Evolutionary conservation across 2,888 invertebrate species (phyloP), one percentile per base, ranked within the genome.

Genomic region (Antheraea yamamai): DNA sequence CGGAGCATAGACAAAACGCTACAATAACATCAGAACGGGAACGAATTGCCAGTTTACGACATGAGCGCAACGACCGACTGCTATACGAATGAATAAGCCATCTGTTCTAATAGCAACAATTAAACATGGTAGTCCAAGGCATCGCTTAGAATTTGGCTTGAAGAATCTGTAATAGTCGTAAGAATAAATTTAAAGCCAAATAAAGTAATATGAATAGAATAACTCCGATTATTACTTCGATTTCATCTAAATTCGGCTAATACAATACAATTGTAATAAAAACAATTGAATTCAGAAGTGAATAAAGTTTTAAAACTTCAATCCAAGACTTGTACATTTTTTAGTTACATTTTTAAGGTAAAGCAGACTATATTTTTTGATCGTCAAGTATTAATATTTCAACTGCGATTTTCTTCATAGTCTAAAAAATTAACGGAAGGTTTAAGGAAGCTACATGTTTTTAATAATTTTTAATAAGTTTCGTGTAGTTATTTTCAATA

Each of bases 71-170:
- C 93, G 93, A 91, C 91, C 94, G 92, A 93, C 85, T 94, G 94
- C 92, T 94, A 94, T 94, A 95, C 94, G 94, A 94, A 94, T 95
- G 95, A 94, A 94, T 94, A 95, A 94, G 95, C 94, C 94, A 95
- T 95, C 94, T 94, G 94, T 91, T 92, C 93, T 94, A 94, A 95
- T 95, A 91, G 95, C 88, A 85, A 90, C 94, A 94, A 94, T 95
- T 94, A 95, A 95, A 94, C 94, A 93, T 91, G 92, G 89, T 90
- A 89, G 91, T 89, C 35, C 88, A 87, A 87, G 87, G 87, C 85
- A 83, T 91, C 88, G 87, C 87, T 86, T 84, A 85, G 85, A 86
- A 86, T 88, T 90, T 83, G 87, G 88, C 87, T 89, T 85, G 86
- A 91, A 91, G 91, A 89, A 87, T 83, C 85, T 82, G 86, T 86